Evolutionary conservation across 1,140 invertebrate genomes (phyloP), one percentile per base, ranked within the genome.

Genomic region (Augochlora pura): DNA sequence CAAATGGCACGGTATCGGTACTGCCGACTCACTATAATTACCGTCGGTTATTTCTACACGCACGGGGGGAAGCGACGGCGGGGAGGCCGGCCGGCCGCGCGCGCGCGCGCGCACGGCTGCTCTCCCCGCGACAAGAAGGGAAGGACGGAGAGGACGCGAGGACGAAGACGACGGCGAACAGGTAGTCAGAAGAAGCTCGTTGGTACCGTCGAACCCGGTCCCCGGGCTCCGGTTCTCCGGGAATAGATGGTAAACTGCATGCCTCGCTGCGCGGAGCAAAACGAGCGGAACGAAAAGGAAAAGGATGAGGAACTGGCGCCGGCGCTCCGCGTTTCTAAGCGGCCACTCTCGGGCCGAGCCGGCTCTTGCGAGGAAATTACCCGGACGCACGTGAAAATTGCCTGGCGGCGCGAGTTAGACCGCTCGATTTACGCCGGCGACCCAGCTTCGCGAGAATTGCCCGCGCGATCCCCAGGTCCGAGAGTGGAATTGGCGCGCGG

Each of bases 321-420:
- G 86, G 83, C 85, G 85, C 86, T 84, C 67, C 80, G 81, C 80
- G 86, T 85, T 85, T 88, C 86, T 81, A 83, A 85, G 72, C 81
- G 77, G 62, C n/a, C 59, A 60, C 73, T 62, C 57, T n/a, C n/a
- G n/a, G n/a, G 76, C 14, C 64, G 49, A 38, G 80, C 76, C 75
- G 65, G 4, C 82, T 80, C 85, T 12, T 46, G 12, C 42, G 42
- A 12, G 80, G 87, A 87, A 87, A 87, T 87, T 87, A 87, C 75
- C 77, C 73, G 83, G 75, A 87, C 80, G 80, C 83, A 81, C 86
- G 86, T 88, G 83, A 87, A 87, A 87, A 87, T 87, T 87, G 81
- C 86, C 77, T 71, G 78, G 21, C 81, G 78, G 71, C 71, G 80
- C 46, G 71, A 46, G 21, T 46, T 62, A 52, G 46, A 21, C n/a